A percentile compares a stretch with the other conserved stretches of the same genome.
phyloP scores from a whole-genome alignment of 2,113 vertebrate genomes.

The Acrocephalus kingi region DNA sequence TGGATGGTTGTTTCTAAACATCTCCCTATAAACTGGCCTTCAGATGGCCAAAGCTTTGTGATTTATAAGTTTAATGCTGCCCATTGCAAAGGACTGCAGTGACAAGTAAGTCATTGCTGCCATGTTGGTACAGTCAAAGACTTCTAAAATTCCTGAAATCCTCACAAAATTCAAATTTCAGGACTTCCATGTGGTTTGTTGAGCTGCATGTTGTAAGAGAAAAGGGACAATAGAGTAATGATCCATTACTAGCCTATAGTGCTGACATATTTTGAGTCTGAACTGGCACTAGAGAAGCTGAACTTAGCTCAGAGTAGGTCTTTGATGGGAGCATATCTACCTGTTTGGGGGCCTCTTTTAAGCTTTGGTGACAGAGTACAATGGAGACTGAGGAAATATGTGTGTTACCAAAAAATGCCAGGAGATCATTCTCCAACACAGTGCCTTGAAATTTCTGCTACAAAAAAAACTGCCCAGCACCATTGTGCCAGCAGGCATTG shows the following conservation, averaged over 20 bases:
- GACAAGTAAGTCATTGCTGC: neutral
- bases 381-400: neutral
- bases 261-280: neutral
- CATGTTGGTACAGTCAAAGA: neutral
- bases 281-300: neutral
- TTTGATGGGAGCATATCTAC: neutral
- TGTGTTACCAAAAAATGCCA: neutral
- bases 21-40: neutral
- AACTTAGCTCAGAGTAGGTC: neutral
- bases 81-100: neutral
- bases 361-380: neutral
- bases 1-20: neutral
- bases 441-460: neutral
- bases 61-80: neutral
- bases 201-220: neutral
- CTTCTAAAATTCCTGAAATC: neutral
- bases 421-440: neutral
- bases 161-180: neutral
- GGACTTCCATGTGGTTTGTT: neutral
- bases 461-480: neutral
- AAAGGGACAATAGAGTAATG: neutral
- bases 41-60: neutral
- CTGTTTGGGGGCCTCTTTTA: neutral
- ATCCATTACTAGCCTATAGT: neutral
- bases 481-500: neutral